Conservation (phyloP, 2,797 vertebrate species). For the Eidolon dupreanum region DNA sequence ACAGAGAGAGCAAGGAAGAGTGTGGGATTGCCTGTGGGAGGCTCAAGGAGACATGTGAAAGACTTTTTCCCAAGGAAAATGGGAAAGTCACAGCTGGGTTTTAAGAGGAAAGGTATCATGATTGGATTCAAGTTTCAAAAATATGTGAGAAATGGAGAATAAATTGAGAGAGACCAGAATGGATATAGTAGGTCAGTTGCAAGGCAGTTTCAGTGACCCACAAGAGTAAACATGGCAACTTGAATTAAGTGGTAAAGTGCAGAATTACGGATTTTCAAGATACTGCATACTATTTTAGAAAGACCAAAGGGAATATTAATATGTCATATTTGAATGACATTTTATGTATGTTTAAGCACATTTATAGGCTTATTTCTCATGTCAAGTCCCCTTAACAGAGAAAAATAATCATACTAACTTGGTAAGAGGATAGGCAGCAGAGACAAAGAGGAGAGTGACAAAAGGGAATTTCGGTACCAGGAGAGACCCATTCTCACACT, state of each 20-base stretch:
- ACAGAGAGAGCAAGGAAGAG: background rate
- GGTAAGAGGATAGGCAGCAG: background rate
- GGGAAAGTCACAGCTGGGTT: background rate
- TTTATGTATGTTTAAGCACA: background rate
- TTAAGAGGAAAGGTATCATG: background rate
- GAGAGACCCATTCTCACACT: background rate
- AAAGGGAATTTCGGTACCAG: background rate
- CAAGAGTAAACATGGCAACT: background rate
- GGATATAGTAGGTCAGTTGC: background rate
- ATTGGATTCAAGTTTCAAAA: background rate
- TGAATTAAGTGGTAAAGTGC: background rate
- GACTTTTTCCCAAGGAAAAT: background rate
- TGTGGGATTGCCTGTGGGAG: too few species aligned
- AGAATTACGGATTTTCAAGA: background rate
- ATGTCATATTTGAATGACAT: background rate
- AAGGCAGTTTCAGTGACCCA: background rate
- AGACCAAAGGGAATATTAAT: background rate
- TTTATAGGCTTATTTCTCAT: background rate
- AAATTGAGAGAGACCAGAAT: background rate
- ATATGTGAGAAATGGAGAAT: background rate
- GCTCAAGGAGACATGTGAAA: background rate
- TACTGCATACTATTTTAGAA: background rate
- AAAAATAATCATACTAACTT: background rate
- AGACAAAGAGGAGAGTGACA: background rate
- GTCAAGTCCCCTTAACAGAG: background rate